Percentiles rank a stretch among this genome's conserved stretches.
Evolutionary conservation across 2,888 invertebrate species (phyloP).

Genomic region (Drosophila parthenogenetica): DNA sequence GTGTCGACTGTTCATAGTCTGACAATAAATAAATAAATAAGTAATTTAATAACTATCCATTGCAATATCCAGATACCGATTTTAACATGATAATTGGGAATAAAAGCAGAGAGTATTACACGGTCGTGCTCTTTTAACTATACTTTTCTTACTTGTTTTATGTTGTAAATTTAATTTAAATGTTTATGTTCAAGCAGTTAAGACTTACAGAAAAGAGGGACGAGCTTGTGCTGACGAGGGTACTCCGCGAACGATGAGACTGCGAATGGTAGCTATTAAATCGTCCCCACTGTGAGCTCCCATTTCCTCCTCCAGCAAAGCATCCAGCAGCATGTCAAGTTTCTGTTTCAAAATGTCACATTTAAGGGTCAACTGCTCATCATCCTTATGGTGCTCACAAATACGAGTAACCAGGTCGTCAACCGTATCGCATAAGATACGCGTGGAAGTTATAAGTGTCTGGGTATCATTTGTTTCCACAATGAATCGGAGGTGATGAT

Average conservation of each 20-base stretch:
- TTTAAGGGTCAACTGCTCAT: slow-evolving; percentile 88
- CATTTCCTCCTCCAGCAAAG: slow-evolving; percentile 89
- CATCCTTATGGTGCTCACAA: slow-evolving; percentile 87
- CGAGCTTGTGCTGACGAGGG: slow-evolving; percentile 50
- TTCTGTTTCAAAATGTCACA: slow-evolving; percentile 91
- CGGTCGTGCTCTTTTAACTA: too few species aligned
- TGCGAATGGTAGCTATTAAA: slow-evolving; percentile 80
- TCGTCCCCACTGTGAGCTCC: slow-evolving; percentile 84
- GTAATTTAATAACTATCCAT: too few species aligned
- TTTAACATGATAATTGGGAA: too few species aligned
- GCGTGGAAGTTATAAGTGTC: slow-evolving; percentile 90
- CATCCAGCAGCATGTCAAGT: slow-evolving; percentile 90
- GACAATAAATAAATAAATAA: too few species aligned
- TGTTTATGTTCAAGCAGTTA: too few species aligned
- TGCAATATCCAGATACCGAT: too few species aligned
- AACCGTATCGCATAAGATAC: slow-evolving; percentile 91
- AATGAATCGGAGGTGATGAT: slow-evolving; percentile 93
- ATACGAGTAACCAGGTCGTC: slow-evolving; percentile 90
- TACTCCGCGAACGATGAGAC: slow-evolving; percentile 76
- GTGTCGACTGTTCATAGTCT: too few species aligned
- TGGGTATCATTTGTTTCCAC: slow-evolving; percentile 92
- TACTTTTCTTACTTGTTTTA: too few species aligned
- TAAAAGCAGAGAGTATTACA: too few species aligned
- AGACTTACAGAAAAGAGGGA: slow-evolving; percentile 67
- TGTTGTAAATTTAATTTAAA: too few species aligned